phyloP scores from a whole-genome alignment of 2,797 vertebrate genomes.

The Pseudomugil tenellus region DNA sequence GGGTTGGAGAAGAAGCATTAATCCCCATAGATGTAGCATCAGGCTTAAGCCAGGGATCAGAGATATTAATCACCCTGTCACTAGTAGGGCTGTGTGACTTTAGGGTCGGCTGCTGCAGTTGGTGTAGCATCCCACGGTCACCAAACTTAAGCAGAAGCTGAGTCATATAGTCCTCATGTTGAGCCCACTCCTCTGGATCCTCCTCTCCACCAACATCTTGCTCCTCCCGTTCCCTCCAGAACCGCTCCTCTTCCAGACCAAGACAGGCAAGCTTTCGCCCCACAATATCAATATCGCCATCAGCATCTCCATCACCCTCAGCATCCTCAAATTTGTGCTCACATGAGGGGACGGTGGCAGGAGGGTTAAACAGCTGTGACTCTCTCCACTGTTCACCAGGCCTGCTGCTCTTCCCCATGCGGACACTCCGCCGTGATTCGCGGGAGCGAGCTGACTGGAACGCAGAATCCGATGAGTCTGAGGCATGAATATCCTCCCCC shows the following conservation, averaged over 20 bases:
- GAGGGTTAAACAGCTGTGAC: slow-evolving; percentile 84
- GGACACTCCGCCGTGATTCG: slow-evolving; percentile 91
- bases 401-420: slow-evolving; percentile 93
- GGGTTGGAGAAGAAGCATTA: slow-evolving; percentile 61
- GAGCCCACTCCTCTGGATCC: slow-evolving; percentile 95
- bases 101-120: slow-evolving; percentile 72
- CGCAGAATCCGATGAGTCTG: slow-evolving; percentile 94
- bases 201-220: slow-evolving; percentile 84
- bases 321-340: slow-evolving; percentile 57
- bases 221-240: slow-evolving; percentile 88
- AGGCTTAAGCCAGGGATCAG: slow-evolving; percentile 78
- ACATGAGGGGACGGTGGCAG: slow-evolving; percentile 30
- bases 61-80: slow-evolving; percentile 56
- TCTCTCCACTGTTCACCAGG: slow-evolving; percentile 91
- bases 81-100: slow-evolving; percentile 79
- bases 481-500: slow-evolving; percentile 92
- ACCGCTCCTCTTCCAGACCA: slow-evolving; percentile 86
- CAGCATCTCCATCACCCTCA: slow-evolving; percentile 47
- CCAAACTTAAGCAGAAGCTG: slow-evolving; percentile 96
- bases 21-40: slow-evolving; percentile 61
- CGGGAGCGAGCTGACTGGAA: slow-evolving; percentile 95
- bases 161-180: slow-evolving; percentile 98
- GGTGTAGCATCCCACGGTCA: slow-evolving; percentile 89
- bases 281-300: slow-evolving; percentile 83
- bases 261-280: slow-evolving; percentile 88